Evolutionary conservation across 2,797 vertebrate genomes (phyloP).

Genomic region (Myotis daubentonii): DNA sequence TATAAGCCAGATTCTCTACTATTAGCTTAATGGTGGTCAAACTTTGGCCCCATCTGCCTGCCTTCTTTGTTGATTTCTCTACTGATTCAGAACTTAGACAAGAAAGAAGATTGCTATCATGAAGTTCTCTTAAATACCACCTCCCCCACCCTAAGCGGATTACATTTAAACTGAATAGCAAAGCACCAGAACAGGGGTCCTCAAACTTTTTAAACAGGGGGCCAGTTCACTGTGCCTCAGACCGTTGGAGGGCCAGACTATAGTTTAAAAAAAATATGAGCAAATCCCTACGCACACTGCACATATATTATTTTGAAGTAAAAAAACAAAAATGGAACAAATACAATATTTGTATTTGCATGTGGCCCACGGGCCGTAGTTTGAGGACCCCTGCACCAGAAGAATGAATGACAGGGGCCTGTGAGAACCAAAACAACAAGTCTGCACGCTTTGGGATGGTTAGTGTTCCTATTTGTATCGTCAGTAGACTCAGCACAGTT

Average conservation of each 20-base stretch:
- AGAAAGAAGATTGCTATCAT: not conserved
- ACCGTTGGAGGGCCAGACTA: no score
- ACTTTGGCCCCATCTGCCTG: not conserved
- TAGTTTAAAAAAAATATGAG: no score
- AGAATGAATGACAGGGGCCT: not conserved
- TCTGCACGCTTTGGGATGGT: no score
- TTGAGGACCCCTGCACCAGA: not conserved
- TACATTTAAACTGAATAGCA: not conserved
- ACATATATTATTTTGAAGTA: no score
- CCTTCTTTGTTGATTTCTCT: not conserved
- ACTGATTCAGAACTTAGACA: not conserved
- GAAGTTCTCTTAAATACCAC: not conserved
- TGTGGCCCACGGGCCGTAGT: no score
- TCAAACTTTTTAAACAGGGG: no score
- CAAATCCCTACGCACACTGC: no score
- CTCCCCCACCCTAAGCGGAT: accelerated
- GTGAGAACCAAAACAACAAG: not conserved
- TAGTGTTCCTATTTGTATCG: not conserved
- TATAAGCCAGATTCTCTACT: not conserved
- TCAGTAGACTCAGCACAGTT: no score
- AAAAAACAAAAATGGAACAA: no score
- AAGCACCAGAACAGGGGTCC: not conserved
- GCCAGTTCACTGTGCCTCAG: no score
- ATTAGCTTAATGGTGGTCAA: not conserved
- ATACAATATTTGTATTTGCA: no score